These are phyloP conservation scores for Molossus molossus DNA, from an alignment of 2,797 vertebrate species.

Conservation along the genomic window DNA sequence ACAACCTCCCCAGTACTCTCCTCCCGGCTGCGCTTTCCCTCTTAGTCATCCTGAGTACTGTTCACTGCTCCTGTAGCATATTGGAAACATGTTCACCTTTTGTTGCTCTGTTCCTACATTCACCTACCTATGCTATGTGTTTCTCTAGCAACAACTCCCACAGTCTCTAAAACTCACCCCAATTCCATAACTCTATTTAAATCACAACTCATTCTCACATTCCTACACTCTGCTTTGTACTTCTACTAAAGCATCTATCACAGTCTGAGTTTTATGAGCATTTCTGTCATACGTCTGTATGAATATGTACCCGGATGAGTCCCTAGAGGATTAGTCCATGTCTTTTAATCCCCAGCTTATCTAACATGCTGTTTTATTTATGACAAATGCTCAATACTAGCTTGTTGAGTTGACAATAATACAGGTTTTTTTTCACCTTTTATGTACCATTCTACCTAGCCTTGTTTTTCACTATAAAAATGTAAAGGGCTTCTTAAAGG, in stretches of 20 bases:
- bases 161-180: not conserved
- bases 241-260: not conserved
- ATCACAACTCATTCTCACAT: not conserved
- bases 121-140: not conserved
- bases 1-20: not conserved
- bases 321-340: not conserved
- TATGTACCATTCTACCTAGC: not conserved
- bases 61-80: not conserved
- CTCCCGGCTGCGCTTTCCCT: not conserved
- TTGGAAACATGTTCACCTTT: not conserved
- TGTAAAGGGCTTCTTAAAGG: not conserved
- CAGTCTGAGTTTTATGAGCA: not conserved
- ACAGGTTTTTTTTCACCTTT: slow-evolving; percentile 8
- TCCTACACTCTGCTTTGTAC: not conserved
- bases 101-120: not conserved
- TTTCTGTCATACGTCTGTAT: not conserved
- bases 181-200: not conserved
- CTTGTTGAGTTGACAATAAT: not conserved
- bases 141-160: not conserved
- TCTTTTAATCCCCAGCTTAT: not conserved
- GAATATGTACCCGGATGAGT: not conserved
- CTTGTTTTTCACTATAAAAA: slow-evolving; percentile 4
- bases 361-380: not conserved
- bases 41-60: not conserved
- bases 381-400: not conserved